Base-by-base conservation (phyloP, 2,888 invertebrate genomes). In the Agrochola litura region DNA sequence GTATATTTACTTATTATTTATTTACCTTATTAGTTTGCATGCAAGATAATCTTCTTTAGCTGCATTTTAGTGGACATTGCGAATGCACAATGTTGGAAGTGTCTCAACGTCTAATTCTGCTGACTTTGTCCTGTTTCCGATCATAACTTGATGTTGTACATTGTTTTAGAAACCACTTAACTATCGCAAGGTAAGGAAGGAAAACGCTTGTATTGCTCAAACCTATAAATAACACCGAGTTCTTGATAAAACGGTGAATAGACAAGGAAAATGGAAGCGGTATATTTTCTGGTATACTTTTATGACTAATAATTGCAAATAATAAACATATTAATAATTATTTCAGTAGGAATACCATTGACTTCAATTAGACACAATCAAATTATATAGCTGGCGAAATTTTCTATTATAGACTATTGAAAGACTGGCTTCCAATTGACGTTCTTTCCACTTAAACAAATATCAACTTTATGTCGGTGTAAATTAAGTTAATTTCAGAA, bases 161-260 rank as follows among this genome's bases (percentile, higher is more conserved):
- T 63, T 72, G 60, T 76, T 56, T 66, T 41, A 68, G 30, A 60
- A 67, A 25, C 73, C 75, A 74, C 25, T 85, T 72, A 37, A 79
- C 49, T 61, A 79, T 71, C 19, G 60, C 14, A 43, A 81, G 56
- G 71, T 80, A 41, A 83, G 77, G 63, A 67, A 66, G 49, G 58
- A 61, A 30, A 61, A 65, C 22, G 63, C 60, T 66, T 82, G 63
- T 76, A 60, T 76, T 69, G 37, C 73, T 82, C 22, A n/a, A 37
- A 46, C 58, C 41, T 74, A 73, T 85, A 84, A 82, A 84, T 82
- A 84, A 84, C 77, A 30, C 43, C 22, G 61, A 75, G 56, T 72
- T 84, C 77, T 67, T 49, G 30, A 73, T 72, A 67, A 76, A 76
- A 49, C 60, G 71, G 69, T 72, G 30, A 69, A 58, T 43, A 56